Evolutionary conservation across 2,113 vertebrate genomes (phyloP).

Genomic region (Peucedramus taeniatus): DNA sequence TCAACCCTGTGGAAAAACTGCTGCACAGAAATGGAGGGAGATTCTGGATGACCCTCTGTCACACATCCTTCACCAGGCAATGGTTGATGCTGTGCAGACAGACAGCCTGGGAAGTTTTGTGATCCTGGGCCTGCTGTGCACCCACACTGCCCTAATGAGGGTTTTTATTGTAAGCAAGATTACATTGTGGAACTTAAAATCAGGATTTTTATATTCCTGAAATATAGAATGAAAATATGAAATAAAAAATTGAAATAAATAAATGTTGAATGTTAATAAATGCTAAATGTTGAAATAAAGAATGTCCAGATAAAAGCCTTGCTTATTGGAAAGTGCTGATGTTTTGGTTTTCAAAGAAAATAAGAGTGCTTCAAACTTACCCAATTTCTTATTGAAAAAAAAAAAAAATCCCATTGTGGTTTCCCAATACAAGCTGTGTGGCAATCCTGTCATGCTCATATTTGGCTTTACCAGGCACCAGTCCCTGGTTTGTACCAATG

Average conservation of each 20-base stretch:
- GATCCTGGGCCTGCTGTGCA: neutral
- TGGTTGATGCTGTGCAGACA: neutral
- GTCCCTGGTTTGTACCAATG: neutral
- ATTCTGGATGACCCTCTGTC: neutral
- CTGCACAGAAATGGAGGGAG: neutral
- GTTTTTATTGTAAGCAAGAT: neutral
- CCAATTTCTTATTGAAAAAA: neutral
- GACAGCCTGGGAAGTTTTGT: neutral
- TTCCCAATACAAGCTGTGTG: accelerated
- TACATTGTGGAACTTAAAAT: neutral
- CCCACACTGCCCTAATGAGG: neutral
- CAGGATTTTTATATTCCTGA: neutral
- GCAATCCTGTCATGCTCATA: accelerated
- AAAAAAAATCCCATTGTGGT: neutral
- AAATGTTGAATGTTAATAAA: no score
- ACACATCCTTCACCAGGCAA: neutral
- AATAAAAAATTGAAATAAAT: no score
- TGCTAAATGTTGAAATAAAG: neutral
- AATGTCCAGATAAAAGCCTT: neutral
- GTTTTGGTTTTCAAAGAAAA: neutral
- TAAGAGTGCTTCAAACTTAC: neutral
- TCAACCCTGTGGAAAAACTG: neutral
- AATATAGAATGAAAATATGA: no score
- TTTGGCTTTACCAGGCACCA: neutral
- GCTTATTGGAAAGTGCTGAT: neutral